These are phyloP conservation scores for Misgurnus anguillicaudatus DNA, from an alignment of 2,113 vertebrate species.

Conservation along the genomic window DNA sequence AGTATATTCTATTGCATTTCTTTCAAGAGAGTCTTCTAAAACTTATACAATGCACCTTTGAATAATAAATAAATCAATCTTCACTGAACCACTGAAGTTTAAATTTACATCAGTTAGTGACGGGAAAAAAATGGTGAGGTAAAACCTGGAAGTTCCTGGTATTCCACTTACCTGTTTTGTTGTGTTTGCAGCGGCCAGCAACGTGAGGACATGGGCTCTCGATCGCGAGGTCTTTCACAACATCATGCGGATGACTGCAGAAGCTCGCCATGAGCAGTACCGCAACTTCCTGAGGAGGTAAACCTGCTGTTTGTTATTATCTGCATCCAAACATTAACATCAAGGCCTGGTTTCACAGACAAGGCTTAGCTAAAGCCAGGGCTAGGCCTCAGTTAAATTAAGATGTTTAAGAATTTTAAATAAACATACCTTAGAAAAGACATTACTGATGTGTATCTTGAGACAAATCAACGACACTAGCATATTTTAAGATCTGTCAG, in stretches of 20 bases:
- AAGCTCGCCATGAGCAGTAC: constrained; percentile 86
- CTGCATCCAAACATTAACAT: too few relatives aligned
- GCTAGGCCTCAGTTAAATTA: too few relatives aligned
- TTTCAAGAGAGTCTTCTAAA: too few relatives aligned
- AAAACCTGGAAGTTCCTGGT: not conserved
- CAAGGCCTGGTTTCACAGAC: too few relatives aligned
- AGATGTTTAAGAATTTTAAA: too few relatives aligned
- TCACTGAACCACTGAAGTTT: constrained; percentile 23
- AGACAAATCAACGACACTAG: too few relatives aligned
- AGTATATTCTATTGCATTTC: too few relatives aligned
- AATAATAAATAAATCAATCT: not conserved
- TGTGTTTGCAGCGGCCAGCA: constrained; percentile 78
- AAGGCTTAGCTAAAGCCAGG: too few relatives aligned
- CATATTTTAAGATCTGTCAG: too few relatives aligned
- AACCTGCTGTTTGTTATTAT: constrained; percentile 42
- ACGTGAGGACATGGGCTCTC: constrained; percentile 87
- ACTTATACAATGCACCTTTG: too few relatives aligned
- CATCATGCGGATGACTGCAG: constrained; percentile 91
- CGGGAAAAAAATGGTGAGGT: not conserved
- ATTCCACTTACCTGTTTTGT: constrained; percentile 43
- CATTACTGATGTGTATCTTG: too few relatives aligned
- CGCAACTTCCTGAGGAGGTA: constrained; percentile 91
- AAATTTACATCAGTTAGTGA: constrained; percentile 1
- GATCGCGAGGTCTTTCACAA: constrained; percentile 93
- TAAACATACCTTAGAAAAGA: too few relatives aligned